These are phyloP conservation scores for Thalassoma bifasciatum DNA, from an alignment of 2,113 vertebrate genomes.

Conservation along the genomic window DNA sequence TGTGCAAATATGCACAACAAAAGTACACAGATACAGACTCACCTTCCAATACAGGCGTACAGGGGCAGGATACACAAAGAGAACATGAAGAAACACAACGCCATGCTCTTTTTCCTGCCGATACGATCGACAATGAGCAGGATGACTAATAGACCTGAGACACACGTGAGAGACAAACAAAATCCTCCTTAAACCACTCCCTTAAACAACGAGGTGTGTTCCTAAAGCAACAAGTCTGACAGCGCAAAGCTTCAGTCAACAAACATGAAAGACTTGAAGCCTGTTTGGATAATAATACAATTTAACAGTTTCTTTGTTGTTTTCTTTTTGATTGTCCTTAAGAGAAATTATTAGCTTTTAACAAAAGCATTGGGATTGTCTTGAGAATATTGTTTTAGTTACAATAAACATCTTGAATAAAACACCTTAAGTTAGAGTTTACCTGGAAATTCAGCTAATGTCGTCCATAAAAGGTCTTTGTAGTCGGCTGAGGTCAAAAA, in stretches of 20 bases:
- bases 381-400: too few relatives aligned
- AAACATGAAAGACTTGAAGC: neutral
- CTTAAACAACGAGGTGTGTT: neutral
- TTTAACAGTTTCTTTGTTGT: too few relatives aligned
- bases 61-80: constrained; percentile 88
- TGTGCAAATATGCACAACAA: neutral
- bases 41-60: constrained; percentile 91
- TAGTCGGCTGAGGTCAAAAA: constrained; percentile 91
- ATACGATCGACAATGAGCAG: constrained; percentile 89
- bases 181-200: neutral
- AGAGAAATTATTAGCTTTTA: too few relatives aligned
- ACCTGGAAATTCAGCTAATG: constrained; percentile 95
- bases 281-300: too few relatives aligned
- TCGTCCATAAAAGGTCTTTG: constrained; percentile 94
- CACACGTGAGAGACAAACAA: constrained; percentile 10
- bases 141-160: constrained; percentile 87
- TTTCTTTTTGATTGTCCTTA: too few relatives aligned
- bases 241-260: neutral
- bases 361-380: too few relatives aligned
- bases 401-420: neutral
- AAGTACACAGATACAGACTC: neutral
- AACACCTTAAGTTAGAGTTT: neutral
- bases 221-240: neutral
- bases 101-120: constrained; percentile 94
- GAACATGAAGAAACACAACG: constrained; percentile 88